These are phyloP conservation scores for Colostygia pectinataria DNA, from an alignment of 2,888 invertebrate species.

Conservation along the genomic window DNA sequence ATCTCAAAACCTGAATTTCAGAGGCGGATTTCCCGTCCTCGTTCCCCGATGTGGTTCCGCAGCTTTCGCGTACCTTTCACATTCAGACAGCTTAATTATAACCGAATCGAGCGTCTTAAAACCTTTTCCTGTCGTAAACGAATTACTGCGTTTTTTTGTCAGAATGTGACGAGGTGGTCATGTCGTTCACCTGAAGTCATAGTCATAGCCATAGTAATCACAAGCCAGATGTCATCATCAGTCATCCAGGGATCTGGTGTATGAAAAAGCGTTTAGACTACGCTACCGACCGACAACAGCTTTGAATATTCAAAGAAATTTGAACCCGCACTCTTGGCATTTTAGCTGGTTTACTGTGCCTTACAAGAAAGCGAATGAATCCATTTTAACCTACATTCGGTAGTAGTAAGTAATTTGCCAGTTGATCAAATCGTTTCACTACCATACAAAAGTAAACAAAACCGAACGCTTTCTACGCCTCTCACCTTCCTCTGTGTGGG, in stretches of 20 bases:
- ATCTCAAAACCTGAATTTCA: slow-evolving; percentile 26
- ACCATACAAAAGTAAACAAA: slow-evolving; percentile 52
- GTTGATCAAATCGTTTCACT: slow-evolving; percentile 48
- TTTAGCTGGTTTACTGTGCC: too few relatives aligned
- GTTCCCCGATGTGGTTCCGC: slow-evolving; percentile 20
- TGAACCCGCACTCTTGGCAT: too few relatives aligned
- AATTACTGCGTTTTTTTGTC: too few relatives aligned
- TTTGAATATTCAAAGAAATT: too few relatives aligned
- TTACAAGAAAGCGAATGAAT: too few relatives aligned
- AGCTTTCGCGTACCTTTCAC: slow-evolving; percentile 37
- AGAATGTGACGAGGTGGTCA: too few relatives aligned
- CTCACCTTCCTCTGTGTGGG: slow-evolving; percentile 43
- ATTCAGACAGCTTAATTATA: slow-evolving; percentile 32
- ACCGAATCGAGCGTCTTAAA: slow-evolving; percentile 22
- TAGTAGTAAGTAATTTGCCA: slow-evolving; percentile 43
- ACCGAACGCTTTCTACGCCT: slow-evolving; percentile 60
- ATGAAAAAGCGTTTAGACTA: too few relatives aligned
- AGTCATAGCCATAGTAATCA: too few relatives aligned
- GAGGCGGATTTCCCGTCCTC: slow-evolving; percentile 29
- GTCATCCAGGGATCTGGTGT: too few relatives aligned
- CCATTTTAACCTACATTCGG: slow-evolving; percentile 38
- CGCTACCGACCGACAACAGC: too few relatives aligned
- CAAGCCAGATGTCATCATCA: too few relatives aligned
- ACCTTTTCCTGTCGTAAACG: slow-evolving; percentile 27
- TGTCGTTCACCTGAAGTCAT: too few relatives aligned